These are phyloP conservation scores for Alligator mississippiensis DNA, from an alignment of 2,113 vertebrate species.

Conservation along the genomic window DNA sequence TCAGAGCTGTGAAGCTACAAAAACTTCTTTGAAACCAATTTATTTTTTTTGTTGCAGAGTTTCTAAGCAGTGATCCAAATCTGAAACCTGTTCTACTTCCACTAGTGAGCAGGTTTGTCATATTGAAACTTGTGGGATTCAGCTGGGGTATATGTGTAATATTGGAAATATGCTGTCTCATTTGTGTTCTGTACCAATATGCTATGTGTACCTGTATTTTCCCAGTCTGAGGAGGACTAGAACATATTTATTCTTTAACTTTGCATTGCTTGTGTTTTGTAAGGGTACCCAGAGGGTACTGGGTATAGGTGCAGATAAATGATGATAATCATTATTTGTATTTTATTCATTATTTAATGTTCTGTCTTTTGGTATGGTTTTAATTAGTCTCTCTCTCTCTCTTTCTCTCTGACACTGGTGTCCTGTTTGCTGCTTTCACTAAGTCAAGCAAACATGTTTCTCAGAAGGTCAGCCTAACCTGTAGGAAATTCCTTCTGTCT, in stretches of 20 bases:
- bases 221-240: not conserved
- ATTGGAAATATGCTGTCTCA: not conserved
- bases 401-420: not conserved
- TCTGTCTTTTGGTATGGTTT: not conserved
- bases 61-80: not conserved
- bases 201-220: not conserved
- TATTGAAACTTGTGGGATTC: not conserved
- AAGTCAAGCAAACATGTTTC: constrained; percentile 42
- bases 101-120: not conserved
- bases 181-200: not conserved
- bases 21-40: too few relatives aligned
- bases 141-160: not conserved
- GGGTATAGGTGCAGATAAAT: not conserved
- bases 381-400: not conserved
- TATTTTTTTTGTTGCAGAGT: not conserved
- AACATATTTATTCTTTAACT: not conserved
- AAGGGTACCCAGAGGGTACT: not conserved
- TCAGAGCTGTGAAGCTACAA: not conserved
- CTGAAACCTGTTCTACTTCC: not conserved
- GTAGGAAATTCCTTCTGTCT: constrained; percentile 64
- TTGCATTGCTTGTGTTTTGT: not conserved
- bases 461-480: constrained; percentile 70
- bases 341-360: not conserved
- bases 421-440: constrained; percentile 17
- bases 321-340: not conserved